These are phyloP conservation scores for Heteropelma amictum DNA, from an alignment of 2,888 invertebrate genomes.

Conservation along the genomic window DNA sequence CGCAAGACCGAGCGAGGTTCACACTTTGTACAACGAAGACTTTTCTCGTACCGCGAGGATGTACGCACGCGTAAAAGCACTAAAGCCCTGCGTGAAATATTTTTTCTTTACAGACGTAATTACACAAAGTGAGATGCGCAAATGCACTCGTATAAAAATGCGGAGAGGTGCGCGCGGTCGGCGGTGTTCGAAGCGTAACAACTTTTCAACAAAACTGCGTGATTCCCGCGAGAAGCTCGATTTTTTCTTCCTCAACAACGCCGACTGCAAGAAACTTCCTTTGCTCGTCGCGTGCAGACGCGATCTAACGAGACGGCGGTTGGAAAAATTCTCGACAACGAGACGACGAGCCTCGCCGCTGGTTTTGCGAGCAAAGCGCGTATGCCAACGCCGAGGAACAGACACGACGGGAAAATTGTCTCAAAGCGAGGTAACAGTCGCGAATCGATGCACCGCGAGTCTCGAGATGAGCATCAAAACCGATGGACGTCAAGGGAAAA, in stretches of 20 bases:
- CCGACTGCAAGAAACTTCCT: conserved; percentile 45
- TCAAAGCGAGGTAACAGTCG: conserved; percentile 12
- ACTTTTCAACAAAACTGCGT: conserved; percentile 49
- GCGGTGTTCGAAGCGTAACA: conserved; percentile 21
- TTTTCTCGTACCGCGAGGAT: conserved; percentile 14
- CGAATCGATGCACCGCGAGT: conserved; percentile 12
- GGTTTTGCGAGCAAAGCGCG: too few species aligned
- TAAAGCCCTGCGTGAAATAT: conserved; percentile 54
- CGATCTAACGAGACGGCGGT: conserved; percentile 22
- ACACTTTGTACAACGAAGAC: background rate
- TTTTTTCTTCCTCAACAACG: conserved; percentile 6
- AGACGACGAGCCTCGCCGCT: conserved; percentile 19
- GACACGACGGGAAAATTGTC: conserved; percentile 7
- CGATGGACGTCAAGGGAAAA: background rate
- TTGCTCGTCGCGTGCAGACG: conserved; percentile 36
- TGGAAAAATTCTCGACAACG: conserved; percentile 45
- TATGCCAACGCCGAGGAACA: too few species aligned
- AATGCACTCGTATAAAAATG: background rate
- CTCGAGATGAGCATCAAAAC: background rate
- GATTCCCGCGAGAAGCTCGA: conserved; percentile 25
- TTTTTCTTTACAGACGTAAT: conserved; percentile 53
- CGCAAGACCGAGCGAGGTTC: conserved; percentile 56
- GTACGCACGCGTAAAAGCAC: background rate
- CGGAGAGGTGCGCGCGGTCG: background rate
- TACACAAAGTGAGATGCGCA: conserved; percentile 13